Evolutionary conservation across 2,797 vertebrate genomes (phyloP), one percentile per base, ranked within the genome.

Genomic region (Lacerta bilineata): DNA sequence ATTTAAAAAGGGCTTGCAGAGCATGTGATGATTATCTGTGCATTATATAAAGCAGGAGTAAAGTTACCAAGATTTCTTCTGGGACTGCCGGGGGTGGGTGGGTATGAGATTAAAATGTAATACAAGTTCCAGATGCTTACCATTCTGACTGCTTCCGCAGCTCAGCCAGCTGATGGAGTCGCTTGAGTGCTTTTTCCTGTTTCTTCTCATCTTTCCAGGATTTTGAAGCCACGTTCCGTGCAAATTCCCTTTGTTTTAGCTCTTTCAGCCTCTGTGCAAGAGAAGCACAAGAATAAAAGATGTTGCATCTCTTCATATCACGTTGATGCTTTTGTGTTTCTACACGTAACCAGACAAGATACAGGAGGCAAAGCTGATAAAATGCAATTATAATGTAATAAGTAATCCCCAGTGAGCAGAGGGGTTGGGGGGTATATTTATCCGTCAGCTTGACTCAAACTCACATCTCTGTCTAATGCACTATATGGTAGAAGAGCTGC

Each of bases 161-260:
- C 92, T 98, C 98, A 88, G 99, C 99, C 18, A 99, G 98, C 95
- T 98, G 98, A 93, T 99, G 98, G 74, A 99, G 98, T 39, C 98
- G 97, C 91, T 98, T 98, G 91, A 99, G 97, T 89, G 98, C 98
- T 95, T 98, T 98, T 95, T 99, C 99, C 96, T 99, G 98, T 95
- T 99, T 99, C 95, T 98, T 98, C 90, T 99, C 98, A 97, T 99
- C 98, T 97, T 99, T 99, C 98, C 99, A 99, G 66, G 98, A 99
- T 96, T 99, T 99, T 43, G 99, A 99, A 93, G 98, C 98, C 95
- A 99, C 98, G 23, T 99, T 99, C 88, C 99, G 97, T 95, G 98
- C 98, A 96, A 99, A 99, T 97, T 99, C 99, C 88, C 99, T 97
- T 95, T 99, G 99, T 95, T 99, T 99, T 95, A 99, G 97, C 95